Evolutionary conservation across 2,113 vertebrate species (phyloP).

Genomic region (Campylomormyrus tamandua): DNA sequence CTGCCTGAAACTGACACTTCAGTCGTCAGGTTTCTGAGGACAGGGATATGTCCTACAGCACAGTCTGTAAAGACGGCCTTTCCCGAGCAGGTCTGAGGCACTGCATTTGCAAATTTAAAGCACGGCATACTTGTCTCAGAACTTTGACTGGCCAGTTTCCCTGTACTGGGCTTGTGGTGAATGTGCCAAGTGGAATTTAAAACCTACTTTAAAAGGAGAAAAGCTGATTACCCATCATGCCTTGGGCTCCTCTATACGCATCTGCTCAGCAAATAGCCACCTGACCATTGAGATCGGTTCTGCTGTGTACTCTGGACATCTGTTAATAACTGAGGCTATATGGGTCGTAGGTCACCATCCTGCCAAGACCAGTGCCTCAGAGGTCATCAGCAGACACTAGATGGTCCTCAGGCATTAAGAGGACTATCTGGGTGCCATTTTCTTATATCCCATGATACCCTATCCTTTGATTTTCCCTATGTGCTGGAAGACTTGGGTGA

Average conservation of each 20-base stretch:
- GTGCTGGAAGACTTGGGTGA: not conserved
- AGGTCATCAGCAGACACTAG: not conserved
- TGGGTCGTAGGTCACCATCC: not conserved
- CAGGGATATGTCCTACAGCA: not conserved
- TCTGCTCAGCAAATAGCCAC: not conserved
- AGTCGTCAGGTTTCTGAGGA: not conserved
- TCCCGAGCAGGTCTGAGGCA: not conserved
- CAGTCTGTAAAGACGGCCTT: not conserved
- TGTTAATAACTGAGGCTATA: not conserved
- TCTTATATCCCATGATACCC: not conserved
- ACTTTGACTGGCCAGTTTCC: not conserved
- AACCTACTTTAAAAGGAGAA: not conserved
- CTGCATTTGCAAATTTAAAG: not conserved
- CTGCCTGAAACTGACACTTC: not conserved
- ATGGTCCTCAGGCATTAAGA: not conserved
- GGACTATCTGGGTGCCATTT: not conserved
- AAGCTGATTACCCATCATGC: not conserved
- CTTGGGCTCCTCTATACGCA: not conserved
- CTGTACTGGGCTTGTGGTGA: not conserved
- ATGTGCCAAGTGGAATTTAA: not conserved
- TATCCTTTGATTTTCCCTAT: not conserved
- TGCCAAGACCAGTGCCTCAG: not conserved
- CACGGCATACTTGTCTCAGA: not conserved
- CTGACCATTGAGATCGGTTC: not conserved
- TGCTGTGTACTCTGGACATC: not conserved